Conservation (phyloP, 2,888 invertebrate genomes). For the Aquatica leii region DNA sequence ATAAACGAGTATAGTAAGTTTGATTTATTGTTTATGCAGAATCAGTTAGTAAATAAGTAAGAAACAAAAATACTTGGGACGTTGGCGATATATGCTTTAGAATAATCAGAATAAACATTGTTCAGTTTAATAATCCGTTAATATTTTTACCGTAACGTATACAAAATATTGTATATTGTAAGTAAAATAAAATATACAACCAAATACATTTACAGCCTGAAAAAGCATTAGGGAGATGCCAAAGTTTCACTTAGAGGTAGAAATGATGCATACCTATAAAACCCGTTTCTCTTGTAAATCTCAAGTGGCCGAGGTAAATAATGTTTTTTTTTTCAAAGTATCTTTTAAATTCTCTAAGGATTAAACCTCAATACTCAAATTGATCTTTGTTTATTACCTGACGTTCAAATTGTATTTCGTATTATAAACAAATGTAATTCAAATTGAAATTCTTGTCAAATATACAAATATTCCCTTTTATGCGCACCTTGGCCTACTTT, state of each 20-base stretch:
- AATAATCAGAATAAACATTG: too few relatives aligned
- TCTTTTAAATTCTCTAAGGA: slow-evolving; percentile 15
- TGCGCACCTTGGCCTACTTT: too few relatives aligned
- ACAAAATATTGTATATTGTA: too few relatives aligned
- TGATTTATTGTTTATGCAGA: too few relatives aligned
- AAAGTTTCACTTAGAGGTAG: slow-evolving; percentile 22
- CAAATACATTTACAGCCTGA: background rate
- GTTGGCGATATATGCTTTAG: too few relatives aligned
- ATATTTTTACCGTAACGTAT: too few relatives aligned
- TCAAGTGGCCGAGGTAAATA: slow-evolving; percentile 9
- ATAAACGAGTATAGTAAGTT: too few relatives aligned
- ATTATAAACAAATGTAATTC: background rate
- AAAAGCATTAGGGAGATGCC: slow-evolving; percentile 22
- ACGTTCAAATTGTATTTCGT: too few relatives aligned
- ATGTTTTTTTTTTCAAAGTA: slow-evolving; percentile 24
- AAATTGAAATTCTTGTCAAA: background rate
- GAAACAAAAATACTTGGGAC: too few relatives aligned
- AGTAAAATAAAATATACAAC: too few relatives aligned
- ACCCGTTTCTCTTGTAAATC: slow-evolving; percentile 23
- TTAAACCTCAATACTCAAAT: slow-evolving; percentile 20
- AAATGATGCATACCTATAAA: slow-evolving; percentile 26
- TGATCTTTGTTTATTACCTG: slow-evolving; percentile 17
- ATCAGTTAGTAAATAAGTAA: too few relatives aligned
- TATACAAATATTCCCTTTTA: background rate
- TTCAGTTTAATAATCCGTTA: too few relatives aligned